Base-by-base conservation (phyloP, 2,113 vertebrate species). In the Climacteris rufus region DNA sequence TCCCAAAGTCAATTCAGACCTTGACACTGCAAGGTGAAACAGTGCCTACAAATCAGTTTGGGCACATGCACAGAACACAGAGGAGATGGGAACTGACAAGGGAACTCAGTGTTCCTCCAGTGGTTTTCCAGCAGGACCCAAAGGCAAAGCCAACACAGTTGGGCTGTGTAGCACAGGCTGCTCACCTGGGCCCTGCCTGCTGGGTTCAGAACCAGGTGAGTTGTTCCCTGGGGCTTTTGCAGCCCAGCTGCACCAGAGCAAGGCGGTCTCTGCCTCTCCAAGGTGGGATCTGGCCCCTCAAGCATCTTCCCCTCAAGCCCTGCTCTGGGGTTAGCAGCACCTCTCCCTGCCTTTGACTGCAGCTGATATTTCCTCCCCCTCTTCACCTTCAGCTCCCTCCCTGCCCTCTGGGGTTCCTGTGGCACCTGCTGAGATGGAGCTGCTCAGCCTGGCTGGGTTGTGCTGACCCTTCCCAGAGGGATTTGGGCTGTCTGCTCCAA, bases 71-170 rank as follows among this genome's bases (percentile, higher is more conserved):
- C 10, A 30, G 80, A 40, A 20, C 5, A 23, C 53, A 69, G 72
- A 83, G 78, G 24, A 75, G 68, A 54, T 63, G 84, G 22, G 68
- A 93, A 80, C 79, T 37, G 78, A 70, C 93, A 80, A 10, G 84
- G 91, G 84, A 90, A 91, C 82, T 86, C 79, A 11, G 69, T 75
- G 47, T 79, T 81, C 93, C 64, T 96, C 86, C 95, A 83, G 78
- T 33, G 68, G 49, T 77, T 93, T 54, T 68, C 84, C 77, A 88
- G 56, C 81, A 59, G 7, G 15, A 59, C 23, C 40, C 33, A 50
- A 56, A 59, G 94, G 86, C 86, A 96, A 92, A 89, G 63, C 47
- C 92, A 88, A 47, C 39, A 37, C 64, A 47, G 71, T 47, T 61
- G 49, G 91, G n/a, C 35, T 85, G n/a, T 11, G 84, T 94, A 80